Percentiles rank a stretch among this genome's conserved stretches.
Conservation (phyloP, 2,113 vertebrate genomes). For the Microcebus murinus region DNA sequence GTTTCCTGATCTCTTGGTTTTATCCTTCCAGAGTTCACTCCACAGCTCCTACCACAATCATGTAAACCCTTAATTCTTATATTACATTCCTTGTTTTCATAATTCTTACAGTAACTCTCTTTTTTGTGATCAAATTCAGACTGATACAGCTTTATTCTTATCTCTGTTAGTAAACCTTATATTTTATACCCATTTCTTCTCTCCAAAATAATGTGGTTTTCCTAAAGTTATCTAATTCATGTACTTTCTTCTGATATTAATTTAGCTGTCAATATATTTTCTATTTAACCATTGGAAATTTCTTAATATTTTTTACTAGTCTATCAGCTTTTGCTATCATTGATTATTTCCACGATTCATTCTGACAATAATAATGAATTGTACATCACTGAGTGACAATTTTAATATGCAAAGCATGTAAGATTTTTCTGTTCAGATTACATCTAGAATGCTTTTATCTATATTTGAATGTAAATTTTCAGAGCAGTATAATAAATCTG, state of each 20-base stretch:
- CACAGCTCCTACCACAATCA: not conserved
- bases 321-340: not conserved
- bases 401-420: not conserved
- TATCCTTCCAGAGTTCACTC: not conserved
- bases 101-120: not conserved
- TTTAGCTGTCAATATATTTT: conserved; percentile 26
- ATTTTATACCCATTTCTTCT: conserved; percentile 13
- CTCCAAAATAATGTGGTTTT: not conserved
- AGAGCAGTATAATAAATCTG: conserved; percentile 54
- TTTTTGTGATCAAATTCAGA: not conserved
- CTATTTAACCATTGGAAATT: not conserved
- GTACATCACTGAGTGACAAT: not conserved
- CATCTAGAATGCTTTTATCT: conserved; percentile 55
- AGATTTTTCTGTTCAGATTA: conserved; percentile 14
- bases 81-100: not conserved
- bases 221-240: not conserved
- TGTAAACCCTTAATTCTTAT: not conserved
- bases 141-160: not conserved
- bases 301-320: not conserved
- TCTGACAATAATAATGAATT: conserved; percentile 32
- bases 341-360: conserved; percentile 45
- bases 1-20: not conserved
- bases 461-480: conserved; percentile 59
- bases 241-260: not conserved
- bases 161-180: not conserved